Evolutionary conservation across 2,797 vertebrate genomes (phyloP).

Genomic region (Hyperoplus lanceolatus): DNA sequence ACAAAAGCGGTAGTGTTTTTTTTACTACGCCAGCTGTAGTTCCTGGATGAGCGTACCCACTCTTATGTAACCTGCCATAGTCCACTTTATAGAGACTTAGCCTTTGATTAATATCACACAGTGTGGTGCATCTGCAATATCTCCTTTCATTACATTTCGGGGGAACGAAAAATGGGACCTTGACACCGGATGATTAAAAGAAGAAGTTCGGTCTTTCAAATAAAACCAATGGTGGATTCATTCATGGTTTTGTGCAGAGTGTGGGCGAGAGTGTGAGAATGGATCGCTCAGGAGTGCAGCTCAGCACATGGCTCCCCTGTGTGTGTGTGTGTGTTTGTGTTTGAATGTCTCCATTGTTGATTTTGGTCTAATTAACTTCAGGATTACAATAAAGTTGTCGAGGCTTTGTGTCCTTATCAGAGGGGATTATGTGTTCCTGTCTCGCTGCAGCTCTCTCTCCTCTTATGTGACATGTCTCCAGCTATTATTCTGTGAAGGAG

Average conservation of each 20-base stretch:
- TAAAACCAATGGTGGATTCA: slow-evolving; percentile 12
- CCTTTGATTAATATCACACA: slow-evolving; percentile 48
- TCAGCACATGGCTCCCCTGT: too few species aligned
- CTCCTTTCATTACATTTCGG: slow-evolving; percentile 43
- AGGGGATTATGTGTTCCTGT: slow-evolving; percentile 66
- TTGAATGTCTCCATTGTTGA: slow-evolving; percentile 36
- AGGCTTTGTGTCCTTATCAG: slow-evolving; percentile 49
- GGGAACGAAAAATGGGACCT: not conserved
- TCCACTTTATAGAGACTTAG: slow-evolving; percentile 28
- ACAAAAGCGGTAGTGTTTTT: too few species aligned
- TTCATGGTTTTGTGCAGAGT: slow-evolving; percentile 23
- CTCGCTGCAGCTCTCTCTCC: slow-evolving; percentile 23
- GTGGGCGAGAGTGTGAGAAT: slow-evolving; percentile 43
- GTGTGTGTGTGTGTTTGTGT: slow-evolving; percentile 36
- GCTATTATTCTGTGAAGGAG: not conserved
- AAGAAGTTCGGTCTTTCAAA: slow-evolving; percentile 31
- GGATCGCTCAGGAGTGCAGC: not conserved
- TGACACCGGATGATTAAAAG: not conserved
- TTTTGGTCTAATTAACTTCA: slow-evolving; percentile 40
- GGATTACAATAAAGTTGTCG: slow-evolving; percentile 54
- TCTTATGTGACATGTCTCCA: slow-evolving; percentile 41
- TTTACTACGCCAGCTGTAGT: too few species aligned
- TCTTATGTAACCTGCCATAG: slow-evolving; percentile 64
- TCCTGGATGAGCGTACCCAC: not conserved
- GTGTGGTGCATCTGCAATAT: slow-evolving; percentile 1